These are phyloP conservation scores for Synanthedon myopaeformis DNA, from an alignment of 2,888 invertebrate species.

Conservation along the genomic window DNA sequence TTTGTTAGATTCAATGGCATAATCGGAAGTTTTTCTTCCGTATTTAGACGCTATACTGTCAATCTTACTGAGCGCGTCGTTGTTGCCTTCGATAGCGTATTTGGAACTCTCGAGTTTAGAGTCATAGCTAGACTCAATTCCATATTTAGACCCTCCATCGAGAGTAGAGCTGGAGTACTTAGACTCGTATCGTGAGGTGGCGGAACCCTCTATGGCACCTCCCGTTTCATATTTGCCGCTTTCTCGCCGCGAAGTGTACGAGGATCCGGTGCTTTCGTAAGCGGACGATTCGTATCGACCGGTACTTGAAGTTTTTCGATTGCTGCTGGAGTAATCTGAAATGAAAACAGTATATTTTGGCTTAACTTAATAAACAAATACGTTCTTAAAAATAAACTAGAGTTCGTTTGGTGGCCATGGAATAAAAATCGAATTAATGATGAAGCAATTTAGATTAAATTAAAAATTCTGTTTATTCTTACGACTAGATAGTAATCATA, in stretches of 20 bases:
- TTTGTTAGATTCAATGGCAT: slow-evolving; percentile 27
- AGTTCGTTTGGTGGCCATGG: too few relatives aligned
- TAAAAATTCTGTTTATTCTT: too few relatives aligned
- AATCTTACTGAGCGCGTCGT: slow-evolving; percentile 33
- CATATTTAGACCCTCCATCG: slow-evolving; percentile 21
- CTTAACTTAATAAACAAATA: too few relatives aligned
- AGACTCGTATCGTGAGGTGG: slow-evolving; percentile 45
- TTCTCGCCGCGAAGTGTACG: slow-evolving; percentile 42
- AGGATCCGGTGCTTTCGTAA: slow-evolving; percentile 35
- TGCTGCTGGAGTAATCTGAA: slow-evolving; percentile 56
- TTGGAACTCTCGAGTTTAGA: slow-evolving; percentile 14
- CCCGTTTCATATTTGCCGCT: slow-evolving; percentile 45
- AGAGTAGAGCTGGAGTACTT: slow-evolving; percentile 42
- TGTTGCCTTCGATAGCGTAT: slow-evolving; percentile 4
- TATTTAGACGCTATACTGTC: slow-evolving; percentile 41
- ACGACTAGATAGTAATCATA: too few relatives aligned
- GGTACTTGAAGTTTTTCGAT: slow-evolving; percentile 40
- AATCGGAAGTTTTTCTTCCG: slow-evolving; percentile 15
- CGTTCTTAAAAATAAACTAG: too few relatives aligned
- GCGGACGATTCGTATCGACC: slow-evolving; percentile 52
- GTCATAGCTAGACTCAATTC: slow-evolving; percentile 27
- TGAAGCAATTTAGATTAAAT: too few relatives aligned
- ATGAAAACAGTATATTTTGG: too few relatives aligned
- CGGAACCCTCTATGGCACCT: slow-evolving; percentile 38
- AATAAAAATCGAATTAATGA: too few relatives aligned